Conservation (phyloP, 2,113 vertebrate genomes). For the Taurulus bubalis region DNA sequence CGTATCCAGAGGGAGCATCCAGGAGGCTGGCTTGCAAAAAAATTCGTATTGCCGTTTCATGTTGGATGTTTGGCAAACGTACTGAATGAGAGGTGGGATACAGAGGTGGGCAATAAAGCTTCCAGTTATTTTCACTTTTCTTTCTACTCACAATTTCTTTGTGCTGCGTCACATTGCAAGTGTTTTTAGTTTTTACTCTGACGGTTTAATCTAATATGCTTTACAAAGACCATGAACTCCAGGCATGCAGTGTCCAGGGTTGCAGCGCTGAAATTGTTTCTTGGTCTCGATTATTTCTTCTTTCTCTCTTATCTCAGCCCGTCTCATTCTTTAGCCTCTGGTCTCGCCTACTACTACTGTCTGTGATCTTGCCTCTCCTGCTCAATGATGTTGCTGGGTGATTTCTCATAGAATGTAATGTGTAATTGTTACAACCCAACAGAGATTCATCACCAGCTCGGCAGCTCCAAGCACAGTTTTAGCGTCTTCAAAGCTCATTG, state of each 20-base stretch:
- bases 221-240: constrained; percentile 6
- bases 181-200: not conserved
- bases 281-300: not conserved
- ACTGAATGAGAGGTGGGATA: not conserved
- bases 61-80: not conserved
- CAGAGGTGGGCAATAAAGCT: not conserved
- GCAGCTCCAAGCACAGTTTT: not conserved
- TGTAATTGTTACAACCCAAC: not conserved
- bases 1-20: constrained; percentile 6
- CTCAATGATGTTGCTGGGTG: not conserved
- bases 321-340: not conserved
- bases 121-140: not conserved
- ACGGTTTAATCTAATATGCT: not conserved
- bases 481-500: not conserved
- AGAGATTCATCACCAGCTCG: not conserved
- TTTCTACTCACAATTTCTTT: not conserved
- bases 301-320: not conserved
- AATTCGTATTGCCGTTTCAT: not conserved
- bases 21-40: constrained; percentile 5
- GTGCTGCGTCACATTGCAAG: not conserved
- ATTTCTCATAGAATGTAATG: not conserved
- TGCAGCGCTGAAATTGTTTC: not conserved
- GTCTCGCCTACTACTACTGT: not conserved
- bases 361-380: not conserved
- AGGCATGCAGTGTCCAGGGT: not conserved